phyloP scores from a whole-genome alignment of 2,797 vertebrate species.

The Garrulus glandarius region DNA sequence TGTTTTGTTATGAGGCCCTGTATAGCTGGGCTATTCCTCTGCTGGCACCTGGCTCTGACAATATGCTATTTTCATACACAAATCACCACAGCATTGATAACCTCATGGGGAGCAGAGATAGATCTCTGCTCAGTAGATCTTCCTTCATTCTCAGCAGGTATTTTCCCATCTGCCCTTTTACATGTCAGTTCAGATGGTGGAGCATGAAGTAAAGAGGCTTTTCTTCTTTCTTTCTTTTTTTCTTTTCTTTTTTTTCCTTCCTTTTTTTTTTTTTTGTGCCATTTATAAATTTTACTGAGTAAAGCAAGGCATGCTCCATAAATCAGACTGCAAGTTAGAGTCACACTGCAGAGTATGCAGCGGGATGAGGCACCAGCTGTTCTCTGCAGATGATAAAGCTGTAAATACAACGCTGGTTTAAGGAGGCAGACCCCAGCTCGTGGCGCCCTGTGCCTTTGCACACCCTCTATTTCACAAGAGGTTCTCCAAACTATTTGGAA shows the following conservation, averaged over 20 bases:
- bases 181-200: background rate
- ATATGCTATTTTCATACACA: background rate
- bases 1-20: background rate
- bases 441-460: background rate
- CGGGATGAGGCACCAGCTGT: background rate
- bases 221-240: background rate
- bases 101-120: background rate
- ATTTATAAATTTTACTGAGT: conserved; percentile 40
- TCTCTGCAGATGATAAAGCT: conserved; percentile 30
- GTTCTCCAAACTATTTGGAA: background rate
- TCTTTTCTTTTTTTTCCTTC: accelerated
- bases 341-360: background rate
- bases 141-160: conserved; percentile 18
- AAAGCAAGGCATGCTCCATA: conserved; percentile 31
- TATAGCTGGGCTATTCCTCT: background rate
- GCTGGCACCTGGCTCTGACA: background rate
- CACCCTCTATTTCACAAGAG: background rate
- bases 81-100: conserved; percentile 18
- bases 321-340: conserved; percentile 41
- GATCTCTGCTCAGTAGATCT: conserved; percentile 3
- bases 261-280: background rate
- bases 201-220: background rate
- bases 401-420: conserved; percentile 6
- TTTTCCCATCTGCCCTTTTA: conserved; percentile 14
- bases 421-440: background rate